phyloP scores from a whole-genome alignment of 2,797 vertebrate genomes.

The Carapus acus region DNA sequence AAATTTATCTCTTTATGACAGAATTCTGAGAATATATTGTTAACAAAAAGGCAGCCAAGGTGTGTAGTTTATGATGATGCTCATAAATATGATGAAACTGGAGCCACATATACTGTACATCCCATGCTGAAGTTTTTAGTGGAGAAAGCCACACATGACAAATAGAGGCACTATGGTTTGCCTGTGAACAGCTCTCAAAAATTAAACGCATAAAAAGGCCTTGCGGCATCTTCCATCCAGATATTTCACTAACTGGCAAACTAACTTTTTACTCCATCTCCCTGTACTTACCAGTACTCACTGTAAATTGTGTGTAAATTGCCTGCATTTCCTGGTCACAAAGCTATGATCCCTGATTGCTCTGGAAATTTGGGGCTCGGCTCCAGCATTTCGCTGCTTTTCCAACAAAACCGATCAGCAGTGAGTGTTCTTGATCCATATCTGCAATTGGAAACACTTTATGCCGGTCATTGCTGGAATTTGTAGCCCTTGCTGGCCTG shows the following conservation, averaged over 20 bases:
- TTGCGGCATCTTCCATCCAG: too few species aligned
- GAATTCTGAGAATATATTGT: not conserved
- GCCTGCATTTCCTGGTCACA: conserved; percentile 43
- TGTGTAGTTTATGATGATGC: too few species aligned
- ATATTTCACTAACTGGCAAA: too few species aligned
- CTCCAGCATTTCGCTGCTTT: conserved; percentile 31
- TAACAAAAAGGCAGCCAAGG: not conserved
- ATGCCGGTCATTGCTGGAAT: not conserved
- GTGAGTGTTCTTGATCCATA: not conserved
- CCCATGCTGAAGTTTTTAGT: too few species aligned
- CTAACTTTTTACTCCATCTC: conserved; percentile 69
- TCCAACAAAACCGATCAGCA: conserved; percentile 19
- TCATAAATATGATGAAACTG: too few species aligned
- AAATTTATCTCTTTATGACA: not conserved
- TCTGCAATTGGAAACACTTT: not conserved
- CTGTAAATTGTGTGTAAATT: conserved; percentile 67
- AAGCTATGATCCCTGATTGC: conserved; percentile 30
- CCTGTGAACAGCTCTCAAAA: too few species aligned
- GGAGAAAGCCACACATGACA: too few species aligned
- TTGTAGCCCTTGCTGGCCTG: conserved; percentile 1
- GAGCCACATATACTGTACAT: too few species aligned
- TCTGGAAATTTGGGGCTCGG: conserved; percentile 15
- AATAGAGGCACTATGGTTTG: too few species aligned
- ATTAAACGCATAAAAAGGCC: too few species aligned
- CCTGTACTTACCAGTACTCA: conserved; percentile 63